phyloP scores from a whole-genome alignment of 2,113 vertebrate species.

The Campylomormyrus numenius region DNA sequence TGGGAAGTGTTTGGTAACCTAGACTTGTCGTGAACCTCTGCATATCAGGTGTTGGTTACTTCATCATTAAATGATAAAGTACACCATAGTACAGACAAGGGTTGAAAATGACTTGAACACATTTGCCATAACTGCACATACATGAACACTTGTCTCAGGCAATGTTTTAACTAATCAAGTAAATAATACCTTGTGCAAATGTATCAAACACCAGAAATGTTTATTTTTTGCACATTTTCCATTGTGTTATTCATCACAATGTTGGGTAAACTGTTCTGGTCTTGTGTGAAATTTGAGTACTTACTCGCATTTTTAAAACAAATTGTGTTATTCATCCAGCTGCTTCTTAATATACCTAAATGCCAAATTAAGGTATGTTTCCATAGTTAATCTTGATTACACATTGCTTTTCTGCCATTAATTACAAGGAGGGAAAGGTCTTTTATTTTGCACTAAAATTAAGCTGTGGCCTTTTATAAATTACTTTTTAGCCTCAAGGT shows the following conservation, averaged over 20 bases:
- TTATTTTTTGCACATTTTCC: neutral
- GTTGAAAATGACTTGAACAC: neutral
- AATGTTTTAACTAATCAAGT: neutral
- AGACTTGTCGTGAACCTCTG: neutral
- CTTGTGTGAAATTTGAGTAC: slow-evolving; percentile 3
- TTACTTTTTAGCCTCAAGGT: slow-evolving; percentile 34
- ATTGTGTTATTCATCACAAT: neutral
- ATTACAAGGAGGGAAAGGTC: slow-evolving; percentile 39
- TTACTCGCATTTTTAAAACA: neutral
- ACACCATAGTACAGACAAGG: too few relatives aligned
- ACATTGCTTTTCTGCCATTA: slow-evolving; percentile 46
- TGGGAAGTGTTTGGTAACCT: neutral
- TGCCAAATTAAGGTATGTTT: slow-evolving; percentile 23
- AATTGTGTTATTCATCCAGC: neutral
- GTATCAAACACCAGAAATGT: neutral
- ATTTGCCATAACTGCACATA: neutral
- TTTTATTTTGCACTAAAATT: slow-evolving; percentile 42
- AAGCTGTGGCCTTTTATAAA: slow-evolving; percentile 32
- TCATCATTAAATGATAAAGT: neutral
- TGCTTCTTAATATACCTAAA: slow-evolving; percentile 5
- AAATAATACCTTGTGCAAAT: neutral
- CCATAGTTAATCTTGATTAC: slow-evolving; percentile 38
- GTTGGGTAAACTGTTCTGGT: neutral
- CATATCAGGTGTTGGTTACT: neutral
- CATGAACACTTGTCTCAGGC: neutral